Evolutionary conservation across 2,888 invertebrate genomes (phyloP), one percentile per base, ranked within the genome.

Genomic region (Halictus quadricinctus): DNA sequence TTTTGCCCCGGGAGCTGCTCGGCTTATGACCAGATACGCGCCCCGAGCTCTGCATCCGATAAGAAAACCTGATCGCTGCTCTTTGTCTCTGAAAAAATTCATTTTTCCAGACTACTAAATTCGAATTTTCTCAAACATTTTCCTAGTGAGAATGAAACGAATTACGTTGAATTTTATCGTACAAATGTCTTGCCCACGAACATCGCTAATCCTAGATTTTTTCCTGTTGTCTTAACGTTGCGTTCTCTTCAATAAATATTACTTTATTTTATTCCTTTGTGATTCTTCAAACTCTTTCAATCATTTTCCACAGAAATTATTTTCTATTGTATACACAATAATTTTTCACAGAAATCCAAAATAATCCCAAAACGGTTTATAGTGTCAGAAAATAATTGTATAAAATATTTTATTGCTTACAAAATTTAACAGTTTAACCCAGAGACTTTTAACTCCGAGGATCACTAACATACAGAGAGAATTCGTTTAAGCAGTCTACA

Each of bases 1-100:
- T 83, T 64, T 77, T 76, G 48, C 78, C 78, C 48, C 77, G 48
- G 43, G 36, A 75, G 54, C 76, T 36, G 79, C 10, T 41, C 25
- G 66, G 43, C 75, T 84, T 50, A 48, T 64, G 58, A 72, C 50
- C 50, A 80, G 73, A 83, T 54, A 36, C 41, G 72, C 21, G 21
- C 58, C 60, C 58, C 60, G 41, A 46, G 46, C 72, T 46, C 66
- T 70, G 21, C 25, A 78, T 70, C 50, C 25, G 41, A 36, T 36
- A 48, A n/a, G 58, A 15, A n/a, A 72, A 76, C 41, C 64, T 70
- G 50, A n/a, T 46, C 18, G 43, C 73, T 46, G 15, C 15, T 54
- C 25, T 66, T 48, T 7, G 15, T 29, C 18, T 13, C 12, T 18
- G 15, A 41, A 21, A 72, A 60, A 60, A 13, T 60, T 29, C 25